Evolutionary conservation across 2,888 invertebrate genomes (phyloP).

Genomic region (Oligia fasciuncula): DNA sequence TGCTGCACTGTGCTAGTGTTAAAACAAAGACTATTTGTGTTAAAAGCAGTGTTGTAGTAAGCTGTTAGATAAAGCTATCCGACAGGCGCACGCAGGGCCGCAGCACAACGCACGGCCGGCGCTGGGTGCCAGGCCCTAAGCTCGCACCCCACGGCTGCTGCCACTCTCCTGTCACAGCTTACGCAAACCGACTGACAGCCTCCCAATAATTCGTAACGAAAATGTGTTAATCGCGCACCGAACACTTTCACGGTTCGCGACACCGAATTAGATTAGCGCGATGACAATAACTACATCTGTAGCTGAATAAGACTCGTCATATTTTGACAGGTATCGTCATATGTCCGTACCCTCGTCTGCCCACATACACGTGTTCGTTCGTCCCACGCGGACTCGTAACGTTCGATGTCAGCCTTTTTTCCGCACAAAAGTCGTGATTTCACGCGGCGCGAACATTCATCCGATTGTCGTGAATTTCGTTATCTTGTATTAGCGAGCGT

Average conservation of each 20-base stretch:
- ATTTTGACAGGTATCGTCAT: conserved; percentile 89
- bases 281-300: conserved; percentile 89
- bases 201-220: conserved; percentile 89
- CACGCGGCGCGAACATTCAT: conserved; percentile 90
- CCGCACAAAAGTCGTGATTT: conserved; percentile 87
- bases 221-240: conserved; percentile 87
- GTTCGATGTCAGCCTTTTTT: conserved; percentile 79
- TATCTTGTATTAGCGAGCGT: conserved; percentile 87
- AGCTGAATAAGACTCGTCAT: conserved; percentile 87
- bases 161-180: conserved; percentile 90
- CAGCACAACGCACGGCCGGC: conserved; percentile 26
- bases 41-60: conserved; percentile 19
- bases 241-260: conserved; percentile 88
- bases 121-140: conserved; percentile 68
- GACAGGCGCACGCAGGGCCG: conserved; percentile 51
- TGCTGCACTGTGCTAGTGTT: neutral
- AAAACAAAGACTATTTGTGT: too few relatives aligned
- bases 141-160: conserved; percentile 83
- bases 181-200: conserved; percentile 88
- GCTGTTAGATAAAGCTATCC: conserved; percentile 71
- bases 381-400: conserved; percentile 79
- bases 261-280: conserved; percentile 87
- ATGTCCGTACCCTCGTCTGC: conserved; percentile 84
- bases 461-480: conserved; percentile 88
- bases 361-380: conserved; percentile 88